phyloP scores from a whole-genome alignment of 1,140 invertebrate genomes.

The Apis mellifera region DNA sequence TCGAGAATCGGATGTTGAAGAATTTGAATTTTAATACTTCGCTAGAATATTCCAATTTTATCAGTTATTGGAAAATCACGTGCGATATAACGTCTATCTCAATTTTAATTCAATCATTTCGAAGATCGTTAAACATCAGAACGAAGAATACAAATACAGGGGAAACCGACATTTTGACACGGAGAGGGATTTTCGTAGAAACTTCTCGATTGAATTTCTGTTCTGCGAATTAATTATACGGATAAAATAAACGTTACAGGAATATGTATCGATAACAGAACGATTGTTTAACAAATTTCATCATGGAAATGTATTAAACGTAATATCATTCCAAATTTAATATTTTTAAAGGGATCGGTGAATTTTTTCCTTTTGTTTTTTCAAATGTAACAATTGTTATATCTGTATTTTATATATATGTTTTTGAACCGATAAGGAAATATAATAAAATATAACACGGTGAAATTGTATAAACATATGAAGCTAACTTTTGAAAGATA shows the following conservation, averaged over 20 bases:
- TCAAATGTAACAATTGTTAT: not conserved
- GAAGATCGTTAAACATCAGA: not conserved
- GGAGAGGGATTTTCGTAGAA: not conserved
- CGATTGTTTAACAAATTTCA: not conserved
- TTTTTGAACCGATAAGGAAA: not conserved
- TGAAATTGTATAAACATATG: not conserved
- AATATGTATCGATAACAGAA: not conserved
- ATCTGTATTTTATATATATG: not conserved
- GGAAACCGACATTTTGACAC: not conserved
- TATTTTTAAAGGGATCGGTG: not conserved
- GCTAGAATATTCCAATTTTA: not conserved
- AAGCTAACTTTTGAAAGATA: not conserved
- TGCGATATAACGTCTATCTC: not conserved
- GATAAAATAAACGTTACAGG: not conserved
- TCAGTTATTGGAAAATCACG: not conserved
- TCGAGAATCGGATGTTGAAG: not conserved
- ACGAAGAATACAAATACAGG: not conserved
- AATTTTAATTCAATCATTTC: slow-evolving; percentile 4
- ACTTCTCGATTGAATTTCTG: not conserved
- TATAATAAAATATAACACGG: not conserved
- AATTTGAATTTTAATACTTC: slow-evolving; percentile 16
- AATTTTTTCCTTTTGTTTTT: not conserved
- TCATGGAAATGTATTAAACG: not conserved
- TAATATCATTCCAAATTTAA: not conserved
- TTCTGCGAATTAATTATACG: too few species aligned